Percentiles rank a stretch among this genome's conserved stretches.
Conservation (phyloP, 2,797 vertebrate genomes). For the Dermochelys coriacea region DNA sequence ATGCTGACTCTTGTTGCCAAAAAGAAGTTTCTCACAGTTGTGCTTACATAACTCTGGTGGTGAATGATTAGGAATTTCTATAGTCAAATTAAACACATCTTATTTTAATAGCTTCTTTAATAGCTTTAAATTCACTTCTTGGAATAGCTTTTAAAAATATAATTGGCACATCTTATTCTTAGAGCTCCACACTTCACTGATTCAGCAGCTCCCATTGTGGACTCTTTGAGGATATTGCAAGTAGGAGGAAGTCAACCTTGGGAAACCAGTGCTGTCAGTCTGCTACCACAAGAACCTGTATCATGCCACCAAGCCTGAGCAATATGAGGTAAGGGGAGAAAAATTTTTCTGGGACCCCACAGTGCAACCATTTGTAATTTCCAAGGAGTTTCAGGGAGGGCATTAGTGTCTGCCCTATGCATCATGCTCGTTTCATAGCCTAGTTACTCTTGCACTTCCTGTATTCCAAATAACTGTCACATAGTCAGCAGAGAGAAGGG, state of each 20-base stretch:
- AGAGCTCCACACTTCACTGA: neutral
- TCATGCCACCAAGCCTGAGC: neutral
- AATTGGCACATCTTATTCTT: neutral
- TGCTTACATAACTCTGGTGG: neutral
- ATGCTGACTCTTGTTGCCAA: neutral
- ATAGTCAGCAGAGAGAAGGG: neutral
- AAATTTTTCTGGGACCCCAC: neutral
- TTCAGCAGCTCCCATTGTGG: neutral
- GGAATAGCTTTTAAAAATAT: neutral
- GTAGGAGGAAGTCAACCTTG: neutral
- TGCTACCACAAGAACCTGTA: neutral
- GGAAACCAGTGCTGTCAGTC: neutral
- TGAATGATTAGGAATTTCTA: neutral
- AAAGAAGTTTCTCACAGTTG: neutral
- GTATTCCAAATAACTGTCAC: neutral
- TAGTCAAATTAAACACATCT: constrained; percentile 36
- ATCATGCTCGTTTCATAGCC: neutral
- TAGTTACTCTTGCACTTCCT: rapidly evolving
- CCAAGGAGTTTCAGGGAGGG: neutral
- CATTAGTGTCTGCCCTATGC: neutral
- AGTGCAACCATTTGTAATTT: neutral
- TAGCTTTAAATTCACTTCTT: neutral
- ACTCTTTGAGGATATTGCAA: constrained; percentile 11
- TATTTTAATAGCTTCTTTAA: constrained; percentile 14
- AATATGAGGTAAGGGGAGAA: constrained; percentile 47